A percentile compares a stretch with the other conserved stretches of the same genome.
Evolutionary conservation across 1,140 invertebrate species (phyloP).

Genomic region (Camponotus vicinus): DNA sequence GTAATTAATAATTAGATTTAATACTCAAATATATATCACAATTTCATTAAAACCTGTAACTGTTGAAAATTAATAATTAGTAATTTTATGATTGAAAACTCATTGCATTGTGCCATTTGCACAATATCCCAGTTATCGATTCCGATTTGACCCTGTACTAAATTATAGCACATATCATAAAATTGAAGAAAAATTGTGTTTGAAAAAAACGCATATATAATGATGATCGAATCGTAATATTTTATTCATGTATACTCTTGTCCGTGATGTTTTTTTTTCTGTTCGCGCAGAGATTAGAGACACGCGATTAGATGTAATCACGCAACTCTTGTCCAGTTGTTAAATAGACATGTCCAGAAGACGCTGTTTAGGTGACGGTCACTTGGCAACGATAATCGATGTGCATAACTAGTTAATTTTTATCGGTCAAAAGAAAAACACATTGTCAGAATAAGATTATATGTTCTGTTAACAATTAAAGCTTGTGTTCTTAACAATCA

Average conservation of each 20-base stretch:
- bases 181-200: neutral
- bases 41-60: conserved; percentile 25
- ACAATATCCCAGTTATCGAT: conserved; percentile 5
- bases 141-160: neutral
- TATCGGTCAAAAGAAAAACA: conserved; percentile 49
- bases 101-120: neutral
- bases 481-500: neutral
- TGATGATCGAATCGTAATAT: neutral
- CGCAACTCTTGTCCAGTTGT: neutral
- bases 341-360: neutral
- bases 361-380: conserved; percentile 76
- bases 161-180: neutral
- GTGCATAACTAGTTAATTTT: conserved; percentile 37
- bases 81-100: conserved; percentile 32
- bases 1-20: conserved; percentile 34
- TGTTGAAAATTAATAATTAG: conserved; percentile 27
- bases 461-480: neutral
- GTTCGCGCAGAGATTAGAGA: neutral
- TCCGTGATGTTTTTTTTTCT: neutral
- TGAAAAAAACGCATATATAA: neutral
- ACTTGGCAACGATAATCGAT: conserved; percentile 78
- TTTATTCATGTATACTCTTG: neutral
- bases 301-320: conserved; percentile 38
- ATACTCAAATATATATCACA: conserved; percentile 31
- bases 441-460: neutral